These are phyloP conservation scores for Peromyscus eremicus DNA, from an alignment of 2,797 vertebrate species.

Conservation along the genomic window DNA sequence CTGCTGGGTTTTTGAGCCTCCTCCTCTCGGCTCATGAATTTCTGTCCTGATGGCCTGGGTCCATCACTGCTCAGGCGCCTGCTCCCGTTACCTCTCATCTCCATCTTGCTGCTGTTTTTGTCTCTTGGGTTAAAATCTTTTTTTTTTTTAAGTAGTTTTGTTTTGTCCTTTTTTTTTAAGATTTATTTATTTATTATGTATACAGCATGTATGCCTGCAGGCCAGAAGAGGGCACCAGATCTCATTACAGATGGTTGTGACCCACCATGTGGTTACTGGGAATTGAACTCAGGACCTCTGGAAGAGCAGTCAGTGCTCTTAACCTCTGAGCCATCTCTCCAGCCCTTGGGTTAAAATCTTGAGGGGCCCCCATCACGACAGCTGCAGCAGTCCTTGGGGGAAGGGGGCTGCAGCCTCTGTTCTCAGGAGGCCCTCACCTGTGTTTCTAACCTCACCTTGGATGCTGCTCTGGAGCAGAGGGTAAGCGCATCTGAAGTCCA, in stretches of 20 bases:
- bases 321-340: too few species aligned
- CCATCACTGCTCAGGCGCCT: not conserved
- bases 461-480: not conserved
- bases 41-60: not conserved
- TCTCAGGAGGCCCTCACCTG: not conserved
- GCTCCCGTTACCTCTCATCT: not conserved
- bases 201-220: too few species aligned
- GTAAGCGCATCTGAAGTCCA: not conserved
- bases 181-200: too few species aligned
- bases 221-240: too few species aligned
- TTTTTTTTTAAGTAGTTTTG: too few species aligned
- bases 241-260: too few species aligned
- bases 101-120: not conserved
- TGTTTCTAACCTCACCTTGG: not conserved
- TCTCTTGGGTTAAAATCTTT: not conserved
- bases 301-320: too few species aligned
- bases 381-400: not conserved
- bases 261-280: too few species aligned
- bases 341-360: not conserved
- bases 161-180: too few species aligned
- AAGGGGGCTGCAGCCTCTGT: not conserved
- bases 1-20: not conserved
- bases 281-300: too few species aligned
- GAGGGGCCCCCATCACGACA: not conserved
- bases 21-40: not conserved